phyloP scores from a whole-genome alignment of 1,140 invertebrate genomes.

The Antheraea pernyi region DNA sequence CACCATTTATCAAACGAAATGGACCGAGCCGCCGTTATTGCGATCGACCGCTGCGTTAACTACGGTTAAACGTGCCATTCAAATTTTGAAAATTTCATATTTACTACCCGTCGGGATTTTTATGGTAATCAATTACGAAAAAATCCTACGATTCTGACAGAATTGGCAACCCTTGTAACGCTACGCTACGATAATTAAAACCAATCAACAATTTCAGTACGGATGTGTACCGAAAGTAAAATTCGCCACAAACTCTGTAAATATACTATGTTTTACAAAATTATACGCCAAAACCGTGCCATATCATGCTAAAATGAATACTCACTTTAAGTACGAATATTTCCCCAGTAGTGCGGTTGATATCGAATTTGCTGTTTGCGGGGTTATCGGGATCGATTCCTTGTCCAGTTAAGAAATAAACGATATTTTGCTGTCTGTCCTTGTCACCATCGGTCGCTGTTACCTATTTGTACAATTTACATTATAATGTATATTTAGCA shows the following conservation, averaged over 20 bases:
- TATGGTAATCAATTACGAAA: background rate
- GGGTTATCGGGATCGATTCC: slow-evolving; percentile 97
- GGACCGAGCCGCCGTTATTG: background rate
- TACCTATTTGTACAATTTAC: slow-evolving; percentile 83
- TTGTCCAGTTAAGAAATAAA: slow-evolving; percentile 97
- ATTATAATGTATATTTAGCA: background rate
- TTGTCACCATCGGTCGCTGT: slow-evolving; percentile 97
- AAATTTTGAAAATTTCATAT: background rate
- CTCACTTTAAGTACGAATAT: slow-evolving; percentile 94
- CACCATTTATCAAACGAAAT: background rate
- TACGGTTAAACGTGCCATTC: background rate
- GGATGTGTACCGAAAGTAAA: background rate
- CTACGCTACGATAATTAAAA: background rate
- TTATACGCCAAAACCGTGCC: background rate
- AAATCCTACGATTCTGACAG: background rate
- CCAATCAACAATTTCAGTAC: background rate
- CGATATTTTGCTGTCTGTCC: slow-evolving; percentile 95
- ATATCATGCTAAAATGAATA: background rate
- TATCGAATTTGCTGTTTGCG: slow-evolving; percentile 97
- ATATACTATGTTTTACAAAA: background rate
- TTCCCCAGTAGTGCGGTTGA: slow-evolving; percentile 95
- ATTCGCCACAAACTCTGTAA: background rate
- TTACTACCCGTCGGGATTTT: background rate
- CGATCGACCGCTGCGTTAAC: background rate
- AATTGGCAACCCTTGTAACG: background rate